Conservation (phyloP, 2,888 invertebrate species). For the Agrotis clavis region DNA sequence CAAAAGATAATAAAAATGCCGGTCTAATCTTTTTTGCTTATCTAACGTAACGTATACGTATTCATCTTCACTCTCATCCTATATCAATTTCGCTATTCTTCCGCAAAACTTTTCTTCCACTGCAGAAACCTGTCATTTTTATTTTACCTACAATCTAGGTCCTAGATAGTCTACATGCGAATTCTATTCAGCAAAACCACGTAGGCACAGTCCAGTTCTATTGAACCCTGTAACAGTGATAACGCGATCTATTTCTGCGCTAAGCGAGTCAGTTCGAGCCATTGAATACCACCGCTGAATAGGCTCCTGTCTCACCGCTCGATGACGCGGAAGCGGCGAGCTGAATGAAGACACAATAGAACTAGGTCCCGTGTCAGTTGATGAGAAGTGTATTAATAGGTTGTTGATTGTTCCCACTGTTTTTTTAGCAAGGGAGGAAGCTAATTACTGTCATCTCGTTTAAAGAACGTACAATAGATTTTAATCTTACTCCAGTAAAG, state of each 20-base stretch:
- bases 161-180: neutral
- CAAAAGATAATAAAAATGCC: too few relatives aligned
- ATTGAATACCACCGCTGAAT: constrained; percentile 45
- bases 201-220: constrained; percentile 5
- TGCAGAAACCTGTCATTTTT: neutral
- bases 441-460: too few relatives aligned
- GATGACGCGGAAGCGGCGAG: neutral
- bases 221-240: constrained; percentile 29
- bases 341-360: neutral
- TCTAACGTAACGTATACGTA: too few relatives aligned
- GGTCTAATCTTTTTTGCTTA: too few relatives aligned
- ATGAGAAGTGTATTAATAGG: neutral
- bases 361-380: neutral
- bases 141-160: neutral
- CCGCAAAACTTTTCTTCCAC: too few relatives aligned
- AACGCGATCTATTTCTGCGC: constrained; percentile 46
- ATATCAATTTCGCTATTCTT: neutral
- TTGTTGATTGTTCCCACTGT: too few relatives aligned
- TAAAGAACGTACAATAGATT: too few relatives aligned
- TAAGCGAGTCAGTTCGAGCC: constrained; percentile 54
- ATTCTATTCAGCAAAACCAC: constrained; percentile 11
- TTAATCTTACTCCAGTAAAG: too few relatives aligned
- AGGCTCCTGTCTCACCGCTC: neutral
- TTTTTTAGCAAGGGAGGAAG: too few relatives aligned
- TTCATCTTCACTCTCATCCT: neutral